Evolutionary conservation across 2,888 invertebrate genomes (phyloP), one percentile per base, ranked within the genome.

Genomic region (Rotaria sp.): DNA sequence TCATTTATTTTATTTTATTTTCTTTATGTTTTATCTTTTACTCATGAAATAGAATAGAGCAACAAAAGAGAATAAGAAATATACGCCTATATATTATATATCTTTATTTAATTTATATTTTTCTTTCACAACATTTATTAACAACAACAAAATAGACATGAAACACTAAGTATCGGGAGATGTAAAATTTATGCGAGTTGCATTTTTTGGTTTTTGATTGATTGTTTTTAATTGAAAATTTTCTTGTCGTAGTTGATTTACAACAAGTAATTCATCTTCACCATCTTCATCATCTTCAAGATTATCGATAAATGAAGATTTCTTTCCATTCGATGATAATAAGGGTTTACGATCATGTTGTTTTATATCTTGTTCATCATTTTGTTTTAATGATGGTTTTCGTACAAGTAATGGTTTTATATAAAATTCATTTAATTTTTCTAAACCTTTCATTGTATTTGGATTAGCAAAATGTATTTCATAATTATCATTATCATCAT

Each of bases 371-470:
- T 21, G 67, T 67, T 67, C 67, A 67, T 80, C 45, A 45, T 80
- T 41, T 21, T 35, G 21, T 67, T 80, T 80, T 45, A 80, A 45
- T 15, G 80, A 45, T 45, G 3, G 5, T 88, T 96, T 93, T 88
- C 97, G 93, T 0, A 97, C 97, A 90, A 98, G 97, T 92, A 98
- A 97, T 21, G 98, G 98, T 89, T 95, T 95, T 89, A 98, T 94
- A 92, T 96, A 97, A 90, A 96, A 95, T 89, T 95, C 93, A 92
- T 98, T 97, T 90, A 96, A 93, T 88, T 95, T 94, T 5, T 96
- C 95, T 91, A 98, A 97, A 55, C 96, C 97, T 89, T 94, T 91
- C 41, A 91, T 88, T 86, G 75, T 26, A 84, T 74, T 67, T 67
- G 52, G 84, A 48, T 67, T 74, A n/a, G 84, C 67, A 74, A 86